Evolutionary conservation across 2,797 vertebrate genomes (phyloP).

Genomic region (Siniperca scherzeri): DNA sequence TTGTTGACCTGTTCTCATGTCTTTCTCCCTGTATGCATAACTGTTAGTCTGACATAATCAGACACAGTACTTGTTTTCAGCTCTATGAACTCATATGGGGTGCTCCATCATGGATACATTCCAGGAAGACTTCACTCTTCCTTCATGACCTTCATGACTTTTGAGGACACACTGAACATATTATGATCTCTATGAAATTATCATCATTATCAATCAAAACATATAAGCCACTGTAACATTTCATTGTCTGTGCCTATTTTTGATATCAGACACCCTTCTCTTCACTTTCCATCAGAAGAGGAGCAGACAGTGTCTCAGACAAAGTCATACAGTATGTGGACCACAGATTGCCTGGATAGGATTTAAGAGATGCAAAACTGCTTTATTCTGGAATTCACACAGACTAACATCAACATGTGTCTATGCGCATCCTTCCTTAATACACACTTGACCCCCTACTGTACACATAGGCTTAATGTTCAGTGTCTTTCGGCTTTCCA

Average conservation of each 20-base stretch:
- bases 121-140: neutral
- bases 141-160: neutral
- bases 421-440: neutral
- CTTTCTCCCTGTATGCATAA: neutral
- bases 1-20: neutral
- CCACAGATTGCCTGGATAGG: conserved; percentile 1
- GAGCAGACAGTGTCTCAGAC: conserved; percentile 13
- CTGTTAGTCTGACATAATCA: conserved; percentile 7
- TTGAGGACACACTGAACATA: neutral
- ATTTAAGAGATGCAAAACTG: conserved; percentile 25
- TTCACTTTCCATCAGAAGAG: neutral
- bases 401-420: conserved; percentile 4
- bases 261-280: neutral
- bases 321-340: neutral
- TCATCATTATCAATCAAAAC: neutral
- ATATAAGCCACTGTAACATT: neutral
- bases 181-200: conserved; percentile 13
- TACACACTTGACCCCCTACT: neutral
- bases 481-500: conserved; percentile 16
- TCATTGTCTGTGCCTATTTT: neutral
- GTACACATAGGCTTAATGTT: neutral
- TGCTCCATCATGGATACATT: neutral
- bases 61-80: neutral
- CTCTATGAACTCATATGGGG: neutral
- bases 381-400: conserved; percentile 38